Conservation (phyloP, 2,113 vertebrate species). For the Oceanodroma tethys region DNA sequence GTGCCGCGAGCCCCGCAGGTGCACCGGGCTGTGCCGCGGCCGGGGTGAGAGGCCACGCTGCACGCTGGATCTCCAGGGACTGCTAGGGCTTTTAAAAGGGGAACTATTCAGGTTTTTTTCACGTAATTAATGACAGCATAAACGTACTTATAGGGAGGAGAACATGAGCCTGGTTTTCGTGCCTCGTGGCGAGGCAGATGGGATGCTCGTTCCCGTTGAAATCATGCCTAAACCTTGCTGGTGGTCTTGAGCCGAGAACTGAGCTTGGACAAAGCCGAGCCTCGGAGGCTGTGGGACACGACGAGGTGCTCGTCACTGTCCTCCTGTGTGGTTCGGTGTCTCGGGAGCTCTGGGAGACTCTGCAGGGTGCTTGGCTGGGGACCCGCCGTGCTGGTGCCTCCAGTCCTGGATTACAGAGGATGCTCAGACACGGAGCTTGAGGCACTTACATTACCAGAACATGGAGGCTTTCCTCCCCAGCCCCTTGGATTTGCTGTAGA, state of each 20-base stretch:
- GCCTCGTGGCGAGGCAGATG: accelerated
- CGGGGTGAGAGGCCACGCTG: not conserved
- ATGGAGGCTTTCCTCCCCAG: accelerated
- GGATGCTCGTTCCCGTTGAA: not conserved
- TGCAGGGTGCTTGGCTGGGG: accelerated
- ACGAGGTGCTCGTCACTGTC: accelerated
- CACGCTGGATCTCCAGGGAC: not conserved
- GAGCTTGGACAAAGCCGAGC: not conserved
- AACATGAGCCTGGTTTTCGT: accelerated
- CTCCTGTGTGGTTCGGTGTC: accelerated
- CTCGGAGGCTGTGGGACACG: not conserved
- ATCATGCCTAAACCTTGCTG: not conserved
- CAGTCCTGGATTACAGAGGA: not conserved
- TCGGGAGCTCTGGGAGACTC: not conserved
- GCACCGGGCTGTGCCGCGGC: not conserved
- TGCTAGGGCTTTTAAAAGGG: not conserved
- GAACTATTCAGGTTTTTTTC: not conserved
- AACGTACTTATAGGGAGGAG: not conserved
- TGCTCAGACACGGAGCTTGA: not conserved
- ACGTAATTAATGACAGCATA: not conserved
- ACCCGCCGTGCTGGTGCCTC: accelerated
- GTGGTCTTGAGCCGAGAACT: not conserved
- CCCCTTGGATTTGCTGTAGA: not conserved
- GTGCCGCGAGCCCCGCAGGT: not conserved
- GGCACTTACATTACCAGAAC: accelerated